Evolutionary conservation across 2,113 vertebrate species (phyloP).

Genomic region (Pitta sordida): DNA sequence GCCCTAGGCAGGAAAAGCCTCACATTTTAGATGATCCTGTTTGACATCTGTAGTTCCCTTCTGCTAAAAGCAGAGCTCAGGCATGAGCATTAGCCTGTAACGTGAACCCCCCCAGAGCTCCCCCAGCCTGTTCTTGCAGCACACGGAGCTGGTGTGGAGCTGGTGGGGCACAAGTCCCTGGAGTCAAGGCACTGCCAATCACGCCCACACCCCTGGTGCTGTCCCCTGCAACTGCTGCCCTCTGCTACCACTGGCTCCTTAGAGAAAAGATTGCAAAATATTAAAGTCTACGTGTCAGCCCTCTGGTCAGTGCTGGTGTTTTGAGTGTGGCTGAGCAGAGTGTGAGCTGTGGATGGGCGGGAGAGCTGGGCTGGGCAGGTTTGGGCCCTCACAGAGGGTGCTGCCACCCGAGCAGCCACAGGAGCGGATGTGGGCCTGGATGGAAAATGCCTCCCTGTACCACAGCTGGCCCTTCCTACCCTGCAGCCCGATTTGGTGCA

Average conservation of each 20-base stretch:
- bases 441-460: accelerated
- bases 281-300: neutral
- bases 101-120: accelerated
- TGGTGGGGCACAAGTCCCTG: neutral
- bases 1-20: neutral
- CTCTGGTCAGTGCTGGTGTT: neutral
- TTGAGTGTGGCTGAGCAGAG: accelerated
- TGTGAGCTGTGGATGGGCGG: neutral
- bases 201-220: accelerated
- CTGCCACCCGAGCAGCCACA: accelerated
- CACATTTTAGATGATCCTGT: neutral
- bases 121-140: neutral
- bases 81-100: neutral
- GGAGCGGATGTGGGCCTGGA: neutral
- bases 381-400: neutral
- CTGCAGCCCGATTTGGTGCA: accelerated
- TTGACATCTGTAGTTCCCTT: neutral
- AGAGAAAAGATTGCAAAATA: neutral
- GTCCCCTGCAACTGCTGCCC: neutral
- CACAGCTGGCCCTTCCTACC: accelerated
- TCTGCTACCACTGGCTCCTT: neutral
- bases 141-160: accelerated
- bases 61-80: neutral
- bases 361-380: neutral
- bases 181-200: accelerated